Conservation (phyloP, 2,888 invertebrate genomes). For the Lasioglossum lativentre region DNA sequence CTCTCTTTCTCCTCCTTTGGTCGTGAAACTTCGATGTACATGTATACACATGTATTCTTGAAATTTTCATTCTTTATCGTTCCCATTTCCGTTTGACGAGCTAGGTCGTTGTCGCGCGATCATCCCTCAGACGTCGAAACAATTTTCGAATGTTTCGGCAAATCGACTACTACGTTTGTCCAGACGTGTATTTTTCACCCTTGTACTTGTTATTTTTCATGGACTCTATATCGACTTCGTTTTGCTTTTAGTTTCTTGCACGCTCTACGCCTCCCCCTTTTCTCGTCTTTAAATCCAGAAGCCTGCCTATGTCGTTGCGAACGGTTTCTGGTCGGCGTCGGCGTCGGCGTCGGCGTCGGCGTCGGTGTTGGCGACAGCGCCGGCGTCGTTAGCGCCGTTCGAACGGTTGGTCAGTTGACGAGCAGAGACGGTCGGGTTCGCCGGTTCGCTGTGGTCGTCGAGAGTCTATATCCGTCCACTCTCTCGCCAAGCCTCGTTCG, state of each 20-base stretch:
- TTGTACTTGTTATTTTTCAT: not conserved
- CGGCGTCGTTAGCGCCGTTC: conserved; percentile 51
- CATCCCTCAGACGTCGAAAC: not conserved
- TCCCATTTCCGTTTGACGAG: not conserved
- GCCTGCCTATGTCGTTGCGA: not conserved
- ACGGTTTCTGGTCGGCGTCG: conserved; percentile 16
- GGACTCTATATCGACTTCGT: not conserved
- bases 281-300: not conserved
- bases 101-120: not conserved
- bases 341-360: conserved; percentile 17
- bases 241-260: not conserved
- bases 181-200: not conserved
- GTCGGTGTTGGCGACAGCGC: conserved; percentile 26
- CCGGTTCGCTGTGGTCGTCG: conserved; percentile 53
- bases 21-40: not conserved
- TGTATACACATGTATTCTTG: not conserved
- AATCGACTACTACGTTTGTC: not conserved
- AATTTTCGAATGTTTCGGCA: not conserved
- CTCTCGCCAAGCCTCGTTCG: conserved; percentile 34
- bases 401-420: conserved; percentile 63
- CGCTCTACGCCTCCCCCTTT: not conserved
- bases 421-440: conserved; percentile 64
- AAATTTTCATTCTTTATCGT: not conserved
- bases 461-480: conserved; percentile 51
- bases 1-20: not conserved